A percentile compares a stretch with the other conserved stretches of the same genome.
phyloP scores from a whole-genome alignment of 2,797 vertebrate species.

The Onychomys leucogaster region DNA sequence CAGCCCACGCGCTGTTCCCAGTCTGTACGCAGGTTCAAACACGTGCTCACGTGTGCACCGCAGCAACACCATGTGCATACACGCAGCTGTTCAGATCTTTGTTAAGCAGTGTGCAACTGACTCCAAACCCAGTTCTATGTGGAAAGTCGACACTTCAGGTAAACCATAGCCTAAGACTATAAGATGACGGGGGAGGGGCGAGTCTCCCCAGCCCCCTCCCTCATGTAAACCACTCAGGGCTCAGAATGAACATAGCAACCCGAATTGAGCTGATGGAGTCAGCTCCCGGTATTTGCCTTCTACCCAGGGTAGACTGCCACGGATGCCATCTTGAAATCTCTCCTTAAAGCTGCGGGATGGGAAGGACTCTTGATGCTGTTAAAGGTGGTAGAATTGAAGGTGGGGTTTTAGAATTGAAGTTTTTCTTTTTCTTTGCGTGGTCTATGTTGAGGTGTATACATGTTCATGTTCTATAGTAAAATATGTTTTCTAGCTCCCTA shows the following conservation, averaged over 20 bases:
- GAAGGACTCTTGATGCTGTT: not conserved
- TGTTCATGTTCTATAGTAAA: not conserved
- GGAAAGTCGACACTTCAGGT: not conserved
- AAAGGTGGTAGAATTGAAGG: not conserved
- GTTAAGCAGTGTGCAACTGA: not conserved
- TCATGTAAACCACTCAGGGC: rapidly evolving
- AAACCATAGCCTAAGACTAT: not conserved
- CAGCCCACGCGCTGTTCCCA: not conserved
- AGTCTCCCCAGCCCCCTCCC: not conserved
- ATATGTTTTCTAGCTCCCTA: not conserved
- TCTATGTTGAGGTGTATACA: not conserved
- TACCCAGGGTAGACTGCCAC: not conserved
- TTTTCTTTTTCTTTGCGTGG: not conserved
- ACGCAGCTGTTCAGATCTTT: not conserved
- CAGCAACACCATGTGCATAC: not conserved
- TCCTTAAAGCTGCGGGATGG: not conserved
- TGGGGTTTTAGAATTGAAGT: not conserved
- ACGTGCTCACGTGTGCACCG: not conserved
- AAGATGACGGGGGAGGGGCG: no score
- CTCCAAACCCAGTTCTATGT: slow-evolving; percentile 15
- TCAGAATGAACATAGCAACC: not conserved
- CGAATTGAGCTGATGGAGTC: not conserved
- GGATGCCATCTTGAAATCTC: not conserved
- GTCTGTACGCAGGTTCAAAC: not conserved
- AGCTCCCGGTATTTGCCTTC: not conserved